Conservation (phyloP, 1,140 invertebrate genomes). For the Whitmania pigra region DNA sequence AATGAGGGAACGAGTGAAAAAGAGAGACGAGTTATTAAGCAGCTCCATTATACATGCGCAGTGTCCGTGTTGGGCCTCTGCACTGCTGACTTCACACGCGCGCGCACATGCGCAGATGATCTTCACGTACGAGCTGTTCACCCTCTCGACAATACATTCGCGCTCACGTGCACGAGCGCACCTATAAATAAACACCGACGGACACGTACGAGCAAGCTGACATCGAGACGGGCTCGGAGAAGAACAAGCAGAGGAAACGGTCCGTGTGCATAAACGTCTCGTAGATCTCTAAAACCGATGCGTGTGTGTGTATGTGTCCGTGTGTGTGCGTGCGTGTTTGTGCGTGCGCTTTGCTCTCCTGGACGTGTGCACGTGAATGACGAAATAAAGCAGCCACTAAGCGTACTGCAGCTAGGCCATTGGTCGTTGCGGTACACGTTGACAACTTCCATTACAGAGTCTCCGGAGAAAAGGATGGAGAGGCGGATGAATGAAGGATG, state of each 20-base stretch:
- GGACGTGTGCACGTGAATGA: neutral
- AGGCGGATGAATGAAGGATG: too few species aligned
- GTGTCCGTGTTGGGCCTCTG: neutral
- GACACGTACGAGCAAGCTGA: neutral
- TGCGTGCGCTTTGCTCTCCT: neutral
- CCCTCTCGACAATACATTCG: neutral
- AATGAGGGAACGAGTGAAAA: neutral
- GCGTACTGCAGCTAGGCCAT: too few species aligned
- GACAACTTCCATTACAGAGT: too few species aligned
- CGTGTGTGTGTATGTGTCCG: neutral
- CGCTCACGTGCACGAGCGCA: neutral
- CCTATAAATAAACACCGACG: slow-evolving; percentile 3
- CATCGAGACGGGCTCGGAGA: neutral
- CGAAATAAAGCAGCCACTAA: too few species aligned
- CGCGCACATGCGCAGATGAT: neutral
- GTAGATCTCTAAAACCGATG: neutral
- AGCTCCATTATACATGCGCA: neutral
- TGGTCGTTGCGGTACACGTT: too few species aligned
- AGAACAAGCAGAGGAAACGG: neutral
- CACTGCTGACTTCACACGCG: neutral
- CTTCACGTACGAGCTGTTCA: neutral
- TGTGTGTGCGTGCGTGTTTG: neutral
- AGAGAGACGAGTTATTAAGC: neutral
- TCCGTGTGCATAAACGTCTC: neutral
- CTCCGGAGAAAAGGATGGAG: too few species aligned